Evolutionary conservation across 2,888 invertebrate genomes (phyloP), one percentile per base, ranked within the genome.

Genomic region (Chrysolina oricalcia): DNA sequence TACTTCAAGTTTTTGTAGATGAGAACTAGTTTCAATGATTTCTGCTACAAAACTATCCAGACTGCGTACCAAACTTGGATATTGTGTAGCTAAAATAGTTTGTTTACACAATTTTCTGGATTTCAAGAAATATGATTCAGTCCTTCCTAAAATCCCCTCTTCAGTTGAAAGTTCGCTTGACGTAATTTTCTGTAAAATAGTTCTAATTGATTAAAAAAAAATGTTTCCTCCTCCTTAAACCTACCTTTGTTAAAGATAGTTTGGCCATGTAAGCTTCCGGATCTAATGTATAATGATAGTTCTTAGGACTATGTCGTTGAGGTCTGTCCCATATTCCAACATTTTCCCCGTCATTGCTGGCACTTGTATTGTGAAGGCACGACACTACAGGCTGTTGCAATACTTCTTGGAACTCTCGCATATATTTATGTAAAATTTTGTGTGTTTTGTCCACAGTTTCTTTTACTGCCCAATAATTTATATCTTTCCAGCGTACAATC

Each of bases 401-500:
- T 19, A 91, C 89, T 75, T 90, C 90, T 92, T 92, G 94, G 89
- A 94, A 98, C 84, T 97, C 94, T 84, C 95, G 95, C 41, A 96
- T 93, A 85, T 94, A 94, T 87, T 97, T 97, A 86, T 96, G 95
- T 11, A 98, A 89, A 21, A 94, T 95, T 78, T 94, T 93, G 86
- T 98, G 98, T 0, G 96, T 95, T 85, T 96, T 97, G 53, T 95
- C 94, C 0, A 97, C 94, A 0, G 97, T 95, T 81, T 95, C 95
- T 82, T 96, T 97, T 71, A 99, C 94, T 43, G 97, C 94, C 93
- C 97, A 98, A 87, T 98, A 97, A 84, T 95, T 98, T 15, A 97
- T 92, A 85, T 99, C 98, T 84, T 96, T 94, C 96, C 98, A 99
- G 50, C 96, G 92, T 68, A 96, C 96, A 71, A 99, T 98, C 88